phyloP scores from a whole-genome alignment of 2,888 invertebrate species.

The Heteromurus nitidus region DNA sequence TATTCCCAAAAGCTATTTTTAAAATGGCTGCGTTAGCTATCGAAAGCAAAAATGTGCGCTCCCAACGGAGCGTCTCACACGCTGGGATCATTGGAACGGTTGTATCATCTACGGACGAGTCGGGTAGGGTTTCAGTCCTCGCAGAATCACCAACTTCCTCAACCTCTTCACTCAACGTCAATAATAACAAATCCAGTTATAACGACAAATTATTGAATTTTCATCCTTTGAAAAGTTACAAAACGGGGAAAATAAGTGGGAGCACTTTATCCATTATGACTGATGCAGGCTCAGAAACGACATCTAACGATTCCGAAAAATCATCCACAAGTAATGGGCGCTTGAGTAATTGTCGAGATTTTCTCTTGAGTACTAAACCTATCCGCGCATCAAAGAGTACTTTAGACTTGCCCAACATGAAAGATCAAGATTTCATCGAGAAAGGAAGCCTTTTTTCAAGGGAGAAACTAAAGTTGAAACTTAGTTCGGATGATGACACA shows the following conservation, averaged over 20 bases:
- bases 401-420: slow-evolving; percentile 41
- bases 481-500: neutral
- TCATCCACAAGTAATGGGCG: slow-evolving; percentile 1
- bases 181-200: neutral
- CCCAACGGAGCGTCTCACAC: slow-evolving; percentile 51
- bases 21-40: slow-evolving; percentile 54
- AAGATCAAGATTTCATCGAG: slow-evolving; percentile 26
- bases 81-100: slow-evolving; percentile 23
- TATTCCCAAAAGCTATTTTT: neutral
- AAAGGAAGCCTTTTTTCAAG: neutral
- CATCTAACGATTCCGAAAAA: slow-evolving; percentile 19
- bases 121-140: neutral
- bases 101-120: slow-evolving; percentile 8
- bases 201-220: slow-evolving; percentile 37
- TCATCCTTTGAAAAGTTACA: slow-evolving; percentile 58
- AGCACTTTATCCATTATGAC: slow-evolving; percentile 57
- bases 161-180: slow-evolving; percentile 18
- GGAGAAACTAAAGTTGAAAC: neutral
- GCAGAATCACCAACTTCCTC: slow-evolving; percentile 35
- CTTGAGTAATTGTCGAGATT: slow-evolving; percentile 26
- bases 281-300: slow-evolving; percentile 51
- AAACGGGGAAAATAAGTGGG: slow-evolving; percentile 50
- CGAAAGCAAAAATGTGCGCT: slow-evolving; percentile 40
- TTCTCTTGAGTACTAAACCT: slow-evolving; percentile 37
- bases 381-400: slow-evolving; percentile 57